phyloP scores from a whole-genome alignment of 2,888 invertebrate species.

The Criorhina ranunculi region DNA sequence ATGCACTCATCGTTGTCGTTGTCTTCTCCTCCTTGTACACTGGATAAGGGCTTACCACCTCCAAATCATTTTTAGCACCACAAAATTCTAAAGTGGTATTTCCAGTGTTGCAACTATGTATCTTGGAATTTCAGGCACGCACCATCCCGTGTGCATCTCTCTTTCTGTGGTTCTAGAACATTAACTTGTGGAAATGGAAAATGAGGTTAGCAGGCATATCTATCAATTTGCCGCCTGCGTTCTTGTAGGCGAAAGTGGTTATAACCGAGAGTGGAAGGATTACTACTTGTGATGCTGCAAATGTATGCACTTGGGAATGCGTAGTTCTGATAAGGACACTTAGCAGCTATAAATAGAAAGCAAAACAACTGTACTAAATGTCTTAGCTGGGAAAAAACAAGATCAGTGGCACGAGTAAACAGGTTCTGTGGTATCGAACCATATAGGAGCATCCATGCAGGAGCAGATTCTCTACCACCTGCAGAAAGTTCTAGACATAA shows the following conservation, averaged over 20 bases:
- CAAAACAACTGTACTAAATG: no score
- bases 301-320: background rate
- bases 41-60: conserved; percentile 19
- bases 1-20: conserved; percentile 2
- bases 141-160: conserved; percentile 12
- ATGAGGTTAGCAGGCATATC: conserved; percentile 43
- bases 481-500: no score
- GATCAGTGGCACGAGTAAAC: no score
- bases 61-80: conserved; percentile 27
- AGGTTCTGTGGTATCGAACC: no score
- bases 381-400: no score
- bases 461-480: no score
- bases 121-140: conserved; percentile 52
- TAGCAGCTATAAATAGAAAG: no score
- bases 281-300: conserved; percentile 15
- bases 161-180: conserved; percentile 1
- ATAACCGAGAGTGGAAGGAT: conserved; percentile 7
- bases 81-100: conserved; percentile 42
- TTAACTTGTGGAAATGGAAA: conserved; percentile 17
- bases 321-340: background rate
- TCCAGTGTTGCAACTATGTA: conserved; percentile 41
- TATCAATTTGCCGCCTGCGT: conserved; percentile 24
- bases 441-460: no score
- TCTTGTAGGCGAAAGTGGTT: conserved; percentile 32
- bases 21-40: background rate